Base-by-base conservation (phyloP, 2,797 vertebrate genomes). In the Sciurus vulgaris region DNA sequence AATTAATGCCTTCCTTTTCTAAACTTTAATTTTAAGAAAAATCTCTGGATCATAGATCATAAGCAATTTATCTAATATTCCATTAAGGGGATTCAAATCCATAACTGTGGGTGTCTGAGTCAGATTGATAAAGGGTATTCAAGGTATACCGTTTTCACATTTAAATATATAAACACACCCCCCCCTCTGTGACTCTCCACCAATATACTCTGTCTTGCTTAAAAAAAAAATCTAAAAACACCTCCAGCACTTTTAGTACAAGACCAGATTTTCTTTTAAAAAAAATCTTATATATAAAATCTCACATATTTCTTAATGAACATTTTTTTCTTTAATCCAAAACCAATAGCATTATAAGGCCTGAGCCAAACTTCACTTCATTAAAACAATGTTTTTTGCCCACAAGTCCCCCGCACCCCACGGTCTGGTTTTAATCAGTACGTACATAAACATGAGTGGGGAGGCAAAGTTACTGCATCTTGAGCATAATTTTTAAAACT, bases 291-390 rank as follows among this genome's bases (percentile, higher is more conserved):
- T 4, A 92, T 24, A 78, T 38, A 79, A 41, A 67, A 92, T 54
- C 77, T 87, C 85, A 54, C 81, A 92, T 79, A 92, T 79, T 77
- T 38, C 51, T 79, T 72, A 86, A 77, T 72, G 77, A 93, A 10
- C 47, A 82, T 78, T 92, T 93, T 93, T 73, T 92, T 47, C 86
- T 83, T 88, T 56, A 90, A 90, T 85, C 49, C 69, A 82, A 61
- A 78, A 81, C 35, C 56, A 47, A 73, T 4, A 59, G 10, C 7
- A 12, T 93, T 81, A 56, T 63, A 67, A 90, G 12, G 54, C 44
- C 77, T 76, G 7, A 69, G 35, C 11, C 88, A 94, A 88, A 59
- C 26, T 90, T 84, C 14, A 76, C 41, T 70, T 72, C 67, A 47
- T 69, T 92, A 84, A 56, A 86, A 79, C 33, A 54, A 59, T 5